Base-by-base conservation (phyloP, 2,888 invertebrate species). In the Nasonovia ribisnigri region DNA sequence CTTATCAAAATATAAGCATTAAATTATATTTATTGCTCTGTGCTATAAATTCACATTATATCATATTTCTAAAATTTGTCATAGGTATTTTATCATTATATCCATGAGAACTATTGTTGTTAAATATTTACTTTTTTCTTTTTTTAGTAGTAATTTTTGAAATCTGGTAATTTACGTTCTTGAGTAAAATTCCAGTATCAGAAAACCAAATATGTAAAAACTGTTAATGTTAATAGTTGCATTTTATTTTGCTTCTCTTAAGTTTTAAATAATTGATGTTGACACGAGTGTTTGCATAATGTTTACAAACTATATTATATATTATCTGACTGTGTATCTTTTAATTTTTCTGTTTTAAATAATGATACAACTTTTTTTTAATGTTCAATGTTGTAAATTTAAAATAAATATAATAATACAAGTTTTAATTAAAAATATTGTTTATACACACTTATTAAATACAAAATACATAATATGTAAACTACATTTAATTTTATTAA, bases 191-290 rank as follows among this genome's bases (percentile, higher is more conserved):
- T 77, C 6, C 8, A 6, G 6, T 77, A 77, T 42, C 36, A 36
- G 20, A 77, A 36, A 2, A 77, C 36, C 6, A 36, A 77, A 36
- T 77, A 36, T 42, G 20, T 77, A 36, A 77, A 36, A 36, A 36
- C 36, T 77, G 0, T 4, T 36, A 3, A 20, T 77, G 36, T 8
- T 77, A 77, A 36, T 77, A 77, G 77, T 77, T 5, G n/a, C n/a
- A 36, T 20, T 77, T 77, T 77, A 77, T 77, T 77, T 77, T 20
- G 20, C 20, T 36, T 77, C 77, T 24, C 36, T 77, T 77, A 77
- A 77, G 77, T 77, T 36, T 77, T 77, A 77, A 77, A 77, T 77
- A 77, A 77, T 36, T 77, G 77, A 77, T 77, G 36, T 77, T 77
- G 77, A 77, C 36, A 77, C 36, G 77, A 77, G 20, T 36, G 36